These are phyloP conservation scores for Xiphydria camelus DNA, from an alignment of 2,888 invertebrate genomes.

Conservation along the genomic window DNA sequence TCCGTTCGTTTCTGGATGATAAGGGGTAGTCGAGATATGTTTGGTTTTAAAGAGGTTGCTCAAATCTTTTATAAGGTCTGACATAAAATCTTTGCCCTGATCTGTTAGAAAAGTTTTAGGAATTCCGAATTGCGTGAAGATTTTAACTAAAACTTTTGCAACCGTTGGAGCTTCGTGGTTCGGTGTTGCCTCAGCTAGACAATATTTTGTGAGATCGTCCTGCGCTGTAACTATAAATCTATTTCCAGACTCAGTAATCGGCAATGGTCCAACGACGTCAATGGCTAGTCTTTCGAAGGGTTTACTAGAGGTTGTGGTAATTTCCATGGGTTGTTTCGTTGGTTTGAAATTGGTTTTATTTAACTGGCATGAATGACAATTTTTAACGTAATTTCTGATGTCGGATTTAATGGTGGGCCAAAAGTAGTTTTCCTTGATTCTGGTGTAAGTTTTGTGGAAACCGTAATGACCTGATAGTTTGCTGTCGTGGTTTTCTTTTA, in stretches of 20 bases:
- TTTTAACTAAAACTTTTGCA: conserved; percentile 11
- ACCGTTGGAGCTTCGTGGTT: conserved; percentile 4
- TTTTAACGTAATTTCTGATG: conserved; percentile 18
- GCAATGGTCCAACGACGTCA: conserved; percentile 27
- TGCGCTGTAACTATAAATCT: conserved; percentile 23
- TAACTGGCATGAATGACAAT: conserved; percentile 21
- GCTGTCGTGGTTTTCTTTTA: conserved; percentile 14
- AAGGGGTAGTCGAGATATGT: conserved; percentile 6
- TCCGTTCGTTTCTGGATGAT: conserved; percentile 12
- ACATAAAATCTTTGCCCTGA: conserved; percentile 8
- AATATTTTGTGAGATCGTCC: conserved; percentile 11
- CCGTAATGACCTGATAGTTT: conserved; percentile 25
- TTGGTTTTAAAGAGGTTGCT: conserved; percentile 7
- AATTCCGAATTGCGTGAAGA: conserved; percentile 6
- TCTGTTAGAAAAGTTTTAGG: conserved; percentile 5
- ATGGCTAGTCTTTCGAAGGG: conserved; percentile 23
- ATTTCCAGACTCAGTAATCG: conserved; percentile 15
- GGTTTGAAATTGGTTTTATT: conserved; percentile 17
- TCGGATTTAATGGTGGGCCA: conserved; percentile 22
- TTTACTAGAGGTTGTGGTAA: conserved; percentile 13
- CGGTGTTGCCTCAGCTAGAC: conserved; percentile 3
- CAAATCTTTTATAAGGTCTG: conserved; percentile 4
- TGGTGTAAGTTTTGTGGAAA: conserved; percentile 16
- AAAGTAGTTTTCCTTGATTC: conserved; percentile 16
- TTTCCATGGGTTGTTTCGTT: conserved; percentile 16